These are phyloP conservation scores for Xerus rutilus DNA, from an alignment of 2,797 vertebrate species.

Conservation along the genomic window DNA sequence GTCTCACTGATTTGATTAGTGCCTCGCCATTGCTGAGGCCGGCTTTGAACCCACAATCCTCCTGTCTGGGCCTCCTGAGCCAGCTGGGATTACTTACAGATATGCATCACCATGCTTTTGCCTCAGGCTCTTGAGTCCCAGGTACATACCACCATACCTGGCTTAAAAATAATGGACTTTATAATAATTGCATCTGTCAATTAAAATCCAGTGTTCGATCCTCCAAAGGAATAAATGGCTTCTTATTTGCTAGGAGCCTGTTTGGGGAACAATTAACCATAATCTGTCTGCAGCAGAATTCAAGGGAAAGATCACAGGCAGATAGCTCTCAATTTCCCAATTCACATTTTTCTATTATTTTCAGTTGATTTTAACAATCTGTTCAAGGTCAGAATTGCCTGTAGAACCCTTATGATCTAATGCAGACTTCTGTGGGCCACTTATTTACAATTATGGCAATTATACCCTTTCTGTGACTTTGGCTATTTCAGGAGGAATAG, in stretches of 20 bases:
- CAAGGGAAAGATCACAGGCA: constrained; percentile 65
- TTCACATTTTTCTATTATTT: constrained; percentile 75
- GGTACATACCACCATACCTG: too few relatives aligned
- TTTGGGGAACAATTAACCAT: constrained; percentile 46
- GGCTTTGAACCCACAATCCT: too few relatives aligned
- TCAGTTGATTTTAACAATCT: constrained; percentile 70
- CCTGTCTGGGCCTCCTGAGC: too few relatives aligned
- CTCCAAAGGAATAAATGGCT: constrained; percentile 51
- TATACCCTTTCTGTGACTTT: constrained; percentile 70
- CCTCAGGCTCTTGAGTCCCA: too few relatives aligned
- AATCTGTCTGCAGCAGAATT: constrained; percentile 34
- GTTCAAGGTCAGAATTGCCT: constrained; percentile 72
- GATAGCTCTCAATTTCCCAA: constrained; percentile 68
- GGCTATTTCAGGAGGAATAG: constrained; percentile 52
- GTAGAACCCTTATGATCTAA: constrained; percentile 72
- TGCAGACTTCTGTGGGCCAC: constrained; percentile 62
- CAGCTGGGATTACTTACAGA: too few relatives aligned
- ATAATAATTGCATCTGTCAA: constrained; percentile 65
- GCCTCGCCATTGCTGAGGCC: too few relatives aligned
- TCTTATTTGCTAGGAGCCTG: constrained; percentile 53
- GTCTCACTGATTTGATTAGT: too few relatives aligned
- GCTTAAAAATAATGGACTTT: constrained; percentile 49
- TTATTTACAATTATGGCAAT: constrained; percentile 76
- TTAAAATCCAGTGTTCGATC: constrained; percentile 64
- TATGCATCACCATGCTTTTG: too few relatives aligned